A percentile compares a stretch with the other conserved stretches of the same genome.
Evolutionary conservation across 2,797 vertebrate genomes (phyloP).

Genomic region (Eulemur rubriventer): DNA sequence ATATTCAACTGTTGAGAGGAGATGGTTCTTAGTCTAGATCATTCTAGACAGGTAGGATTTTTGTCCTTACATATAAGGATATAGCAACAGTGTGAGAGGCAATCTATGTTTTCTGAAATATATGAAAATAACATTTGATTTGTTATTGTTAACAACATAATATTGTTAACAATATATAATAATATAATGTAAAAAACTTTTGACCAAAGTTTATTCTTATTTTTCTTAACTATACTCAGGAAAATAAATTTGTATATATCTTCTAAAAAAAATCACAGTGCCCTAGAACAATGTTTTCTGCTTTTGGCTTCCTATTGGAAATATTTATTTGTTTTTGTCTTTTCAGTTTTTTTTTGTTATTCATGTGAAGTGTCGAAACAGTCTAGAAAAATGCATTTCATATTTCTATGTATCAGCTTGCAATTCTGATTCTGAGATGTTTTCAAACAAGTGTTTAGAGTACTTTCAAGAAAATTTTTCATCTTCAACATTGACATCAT

Average conservation of each 20-base stretch:
- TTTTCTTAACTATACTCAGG: not conserved
- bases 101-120: conserved; percentile 18
- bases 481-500: not conserved
- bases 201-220: conserved; percentile 8
- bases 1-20: conserved; percentile 40
- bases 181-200: conserved; percentile 36
- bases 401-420: conserved; percentile 20
- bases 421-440: not conserved
- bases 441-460: not conserved
- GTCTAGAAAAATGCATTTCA: not conserved
- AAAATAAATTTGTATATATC: not conserved
- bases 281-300: not conserved
- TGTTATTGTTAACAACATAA: no score
- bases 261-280: not conserved
- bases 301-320: not conserved
- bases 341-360: not conserved
- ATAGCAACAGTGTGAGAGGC: not conserved
- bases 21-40: conserved; percentile 2
- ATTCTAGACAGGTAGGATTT: conserved; percentile 44
- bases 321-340: not conserved
- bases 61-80: not conserved
- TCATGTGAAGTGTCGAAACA: not conserved
- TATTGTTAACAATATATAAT: no score
- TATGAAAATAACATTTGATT: not conserved
- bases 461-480: not conserved